Evolutionary conservation across 2,888 invertebrate species (phyloP).

Genomic region (Boloria selene): DNA sequence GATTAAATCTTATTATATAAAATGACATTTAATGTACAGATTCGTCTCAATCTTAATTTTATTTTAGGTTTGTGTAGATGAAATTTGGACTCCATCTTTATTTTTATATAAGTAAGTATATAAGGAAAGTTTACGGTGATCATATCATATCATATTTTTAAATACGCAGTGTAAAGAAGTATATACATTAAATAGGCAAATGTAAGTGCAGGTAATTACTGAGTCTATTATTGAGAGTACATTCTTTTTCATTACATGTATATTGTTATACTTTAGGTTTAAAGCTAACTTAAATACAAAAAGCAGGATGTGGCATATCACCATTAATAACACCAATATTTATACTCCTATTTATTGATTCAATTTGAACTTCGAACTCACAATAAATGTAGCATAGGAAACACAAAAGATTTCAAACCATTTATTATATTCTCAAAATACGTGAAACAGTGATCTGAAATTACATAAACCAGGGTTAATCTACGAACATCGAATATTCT

Average conservation of each 20-base stretch:
- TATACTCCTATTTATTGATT: conserved; percentile 81
- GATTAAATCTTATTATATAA: too few species aligned
- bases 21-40: too few species aligned
- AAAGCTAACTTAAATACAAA: not conserved
- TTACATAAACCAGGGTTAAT: conserved; percentile 63
- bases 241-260: not conserved
- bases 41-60: too few species aligned
- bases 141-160: too few species aligned
- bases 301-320: conserved; percentile 37
- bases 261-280: too few species aligned
- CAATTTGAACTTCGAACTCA: conserved; percentile 83
- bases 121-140: too few species aligned
- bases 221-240: not conserved
- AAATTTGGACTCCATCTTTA: too few species aligned
- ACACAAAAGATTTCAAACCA: conserved; percentile 78
- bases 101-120: too few species aligned
- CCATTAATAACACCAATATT: conserved; percentile 74
- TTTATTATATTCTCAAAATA: conserved; percentile 73
- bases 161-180: too few species aligned
- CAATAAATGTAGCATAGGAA: conserved; percentile 81
- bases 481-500: conserved; percentile 71
- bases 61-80: too few species aligned
- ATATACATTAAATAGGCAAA: too few species aligned
- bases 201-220: too few species aligned
- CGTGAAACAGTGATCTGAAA: conserved; percentile 70